Evolutionary conservation across 2,797 vertebrate genomes (phyloP).

Genomic region (Hoplostethus atlanticus): DNA sequence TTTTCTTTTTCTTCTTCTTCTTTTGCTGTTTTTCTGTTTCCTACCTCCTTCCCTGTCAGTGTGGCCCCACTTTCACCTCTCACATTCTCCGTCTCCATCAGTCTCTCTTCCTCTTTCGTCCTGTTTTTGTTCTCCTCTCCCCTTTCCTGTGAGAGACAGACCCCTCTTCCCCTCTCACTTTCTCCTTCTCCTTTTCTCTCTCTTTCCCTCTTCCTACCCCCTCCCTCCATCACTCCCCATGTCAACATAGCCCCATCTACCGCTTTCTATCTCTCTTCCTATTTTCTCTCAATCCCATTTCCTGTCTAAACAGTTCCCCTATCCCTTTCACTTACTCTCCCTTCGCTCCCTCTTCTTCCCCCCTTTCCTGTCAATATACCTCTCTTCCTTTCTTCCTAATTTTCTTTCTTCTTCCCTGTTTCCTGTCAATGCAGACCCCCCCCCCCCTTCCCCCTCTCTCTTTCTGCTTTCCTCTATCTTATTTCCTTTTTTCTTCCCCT

Average conservation of each 20-base stretch:
- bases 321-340: neutral
- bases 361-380: neutral
- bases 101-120: constrained; percentile 29
- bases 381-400: constrained; percentile 21
- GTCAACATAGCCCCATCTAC: constrained; percentile 36
- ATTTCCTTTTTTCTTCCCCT: constrained; percentile 50
- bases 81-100: constrained; percentile 43
- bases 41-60: constrained; percentile 44
- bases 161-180: constrained; percentile 30
- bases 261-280: constrained; percentile 9
- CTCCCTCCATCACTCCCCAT: constrained; percentile 1
- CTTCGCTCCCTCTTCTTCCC: neutral
- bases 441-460: constrained; percentile 30
- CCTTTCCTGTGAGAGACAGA: constrained; percentile 25
- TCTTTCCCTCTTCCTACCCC: constrained; percentile 18
- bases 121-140: constrained; percentile 3
- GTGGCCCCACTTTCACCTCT: constrained; percentile 44
- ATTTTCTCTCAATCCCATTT: constrained; percentile 6
- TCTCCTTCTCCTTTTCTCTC: neutral
- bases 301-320: constrained; percentile 18
- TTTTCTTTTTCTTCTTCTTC: neutral
- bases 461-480: constrained; percentile 37
- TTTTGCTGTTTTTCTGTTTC: constrained; percentile 14
- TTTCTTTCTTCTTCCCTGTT: neutral
- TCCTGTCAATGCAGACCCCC: constrained; percentile 28